These are phyloP conservation scores for Oryzaephilus surinamensis DNA, from an alignment of 1,140 invertebrate species.

Conservation along the genomic window DNA sequence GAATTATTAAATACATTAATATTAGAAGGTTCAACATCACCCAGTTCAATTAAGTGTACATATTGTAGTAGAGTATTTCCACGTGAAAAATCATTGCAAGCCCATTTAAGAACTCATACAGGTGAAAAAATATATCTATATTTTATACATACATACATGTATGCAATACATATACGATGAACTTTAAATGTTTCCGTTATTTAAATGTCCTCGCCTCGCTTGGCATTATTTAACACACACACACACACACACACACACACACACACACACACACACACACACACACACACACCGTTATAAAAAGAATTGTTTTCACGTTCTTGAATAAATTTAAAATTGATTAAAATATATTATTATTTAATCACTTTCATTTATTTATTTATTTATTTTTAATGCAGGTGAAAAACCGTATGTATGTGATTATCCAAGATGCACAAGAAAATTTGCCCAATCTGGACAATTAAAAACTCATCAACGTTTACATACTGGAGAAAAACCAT, in stretches of 20 bases:
- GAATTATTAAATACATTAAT: conserved; percentile 62
- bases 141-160: conserved; percentile 12
- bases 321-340: no score
- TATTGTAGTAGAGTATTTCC: conserved; percentile 69
- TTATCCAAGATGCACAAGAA: conserved; percentile 62
- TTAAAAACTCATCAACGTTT: conserved; percentile 72
- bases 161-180: no score
- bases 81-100: conserved; percentile 68
- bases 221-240: no score
- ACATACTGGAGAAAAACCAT: conserved; percentile 76
- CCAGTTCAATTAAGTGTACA: conserved; percentile 62
- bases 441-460: conserved; percentile 76
- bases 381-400: conserved; percentile 34
- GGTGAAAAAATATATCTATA: conserved; percentile 49
- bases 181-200: no score
- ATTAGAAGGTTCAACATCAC: conserved; percentile 58
- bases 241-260: no score
- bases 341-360: no score
- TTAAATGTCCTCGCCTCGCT: conserved; percentile 20
- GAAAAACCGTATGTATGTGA: conserved; percentile 71
- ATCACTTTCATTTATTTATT: conserved; percentile 1
- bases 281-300: no score
- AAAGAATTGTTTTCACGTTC: no score
- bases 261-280: no score
- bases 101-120: conserved; percentile 72